Percentiles rank a stretch among this genome's conserved stretches.
These are phyloP conservation scores for Centropristis striata DNA, from an alignment of 2,113 vertebrate genomes.

Conservation along the genomic window DNA sequence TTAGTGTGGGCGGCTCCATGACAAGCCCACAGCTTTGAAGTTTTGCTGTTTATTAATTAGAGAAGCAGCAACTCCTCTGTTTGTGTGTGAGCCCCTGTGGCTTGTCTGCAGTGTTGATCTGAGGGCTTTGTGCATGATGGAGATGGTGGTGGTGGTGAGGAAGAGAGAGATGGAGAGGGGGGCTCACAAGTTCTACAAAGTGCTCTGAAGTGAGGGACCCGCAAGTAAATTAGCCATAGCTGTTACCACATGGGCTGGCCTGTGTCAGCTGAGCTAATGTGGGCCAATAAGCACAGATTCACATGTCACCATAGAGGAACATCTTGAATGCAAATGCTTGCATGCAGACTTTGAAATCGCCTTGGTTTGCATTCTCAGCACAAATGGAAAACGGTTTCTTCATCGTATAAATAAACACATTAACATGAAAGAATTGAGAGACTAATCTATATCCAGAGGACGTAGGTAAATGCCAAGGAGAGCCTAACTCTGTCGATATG, in stretches of 20 bases:
- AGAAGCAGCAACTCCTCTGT: constrained; percentile 65
- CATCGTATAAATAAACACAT: constrained; percentile 42
- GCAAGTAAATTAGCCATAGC: constrained; percentile 67
- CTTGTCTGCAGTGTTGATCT: constrained; percentile 52
- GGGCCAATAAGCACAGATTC: constrained; percentile 46
- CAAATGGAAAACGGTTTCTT: constrained; percentile 33
- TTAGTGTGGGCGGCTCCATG: constrained; percentile 58
- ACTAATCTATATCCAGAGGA: constrained; percentile 41
- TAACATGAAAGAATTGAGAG: constrained; percentile 41
- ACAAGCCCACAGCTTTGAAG: constrained; percentile 72
- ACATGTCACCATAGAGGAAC: constrained; percentile 36
- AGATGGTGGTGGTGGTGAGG: constrained; percentile 25
- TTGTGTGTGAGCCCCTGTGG: constrained; percentile 52
- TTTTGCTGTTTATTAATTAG: constrained; percentile 80
- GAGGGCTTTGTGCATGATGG: constrained; percentile 52
- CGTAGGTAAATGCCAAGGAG: constrained; percentile 64
- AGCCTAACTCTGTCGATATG: constrained; percentile 51
- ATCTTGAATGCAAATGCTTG: constrained; percentile 72
- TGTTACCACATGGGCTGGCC: constrained; percentile 63
- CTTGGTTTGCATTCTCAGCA: constrained; percentile 36
- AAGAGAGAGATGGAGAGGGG: neutral
- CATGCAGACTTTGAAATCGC: constrained; percentile 16
- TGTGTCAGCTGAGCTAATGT: constrained; percentile 48
- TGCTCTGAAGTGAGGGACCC: constrained; percentile 58
- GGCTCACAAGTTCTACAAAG: constrained; percentile 57